Evolutionary conservation across 2,797 vertebrate species (phyloP).

Genomic region (Eupleurogrammus muticus): DNA sequence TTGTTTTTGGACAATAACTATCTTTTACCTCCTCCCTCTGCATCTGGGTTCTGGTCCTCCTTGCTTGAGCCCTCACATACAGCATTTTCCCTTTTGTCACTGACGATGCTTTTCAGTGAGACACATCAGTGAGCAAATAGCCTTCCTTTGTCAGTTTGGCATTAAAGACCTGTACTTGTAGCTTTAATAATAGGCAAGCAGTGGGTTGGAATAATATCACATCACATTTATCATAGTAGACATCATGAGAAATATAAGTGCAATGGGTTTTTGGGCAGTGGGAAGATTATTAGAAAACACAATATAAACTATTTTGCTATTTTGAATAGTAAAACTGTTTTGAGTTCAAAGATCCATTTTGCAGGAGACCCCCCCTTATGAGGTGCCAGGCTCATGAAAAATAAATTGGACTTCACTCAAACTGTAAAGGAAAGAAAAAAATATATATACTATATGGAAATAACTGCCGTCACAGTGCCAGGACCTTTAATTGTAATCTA

Average conservation of each 20-base stretch:
- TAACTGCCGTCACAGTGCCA: slow-evolving; percentile 19
- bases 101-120: slow-evolving; percentile 25
- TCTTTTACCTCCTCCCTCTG: too few species aligned
- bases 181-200: neutral
- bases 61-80: too few species aligned
- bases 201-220: neutral
- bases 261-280: too few species aligned
- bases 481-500: slow-evolving; percentile 48
- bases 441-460: slow-evolving; percentile 36
- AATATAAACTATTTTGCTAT: slow-evolving; percentile 5
- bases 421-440: slow-evolving; percentile 29
- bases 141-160: slow-evolving; percentile 5
- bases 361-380: slow-evolving; percentile 1
- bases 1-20: too few species aligned
- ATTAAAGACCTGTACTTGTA: slow-evolving; percentile 1
- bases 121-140: slow-evolving; percentile 12
- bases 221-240: neutral
- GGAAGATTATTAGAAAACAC: neutral
- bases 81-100: too few species aligned
- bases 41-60: too few species aligned
- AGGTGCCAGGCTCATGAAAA: slow-evolving; percentile 41
- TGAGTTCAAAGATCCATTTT: slow-evolving; percentile 30
- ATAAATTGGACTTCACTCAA: slow-evolving; percentile 53
- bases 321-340: neutral
- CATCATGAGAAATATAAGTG: neutral